A percentile compares a stretch with the other conserved stretches of the same genome.
These are phyloP conservation scores for Lepisosteus oculatus DNA, from an alignment of 2,113 vertebrate genomes.

Conservation along the genomic window DNA sequence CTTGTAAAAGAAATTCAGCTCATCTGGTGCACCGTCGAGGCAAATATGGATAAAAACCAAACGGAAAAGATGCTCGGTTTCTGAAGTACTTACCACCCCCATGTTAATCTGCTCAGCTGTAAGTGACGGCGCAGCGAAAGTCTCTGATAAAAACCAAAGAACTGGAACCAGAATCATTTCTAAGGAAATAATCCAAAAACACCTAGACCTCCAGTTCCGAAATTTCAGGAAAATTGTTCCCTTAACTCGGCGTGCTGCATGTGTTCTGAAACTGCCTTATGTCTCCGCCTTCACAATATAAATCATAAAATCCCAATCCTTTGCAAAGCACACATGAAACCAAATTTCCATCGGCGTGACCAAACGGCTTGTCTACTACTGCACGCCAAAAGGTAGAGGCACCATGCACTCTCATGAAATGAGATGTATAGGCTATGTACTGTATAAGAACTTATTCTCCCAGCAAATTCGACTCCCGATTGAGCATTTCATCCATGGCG, in stretches of 20 bases:
- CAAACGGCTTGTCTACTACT: background rate
- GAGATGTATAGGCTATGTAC: no score
- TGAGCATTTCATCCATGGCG: background rate
- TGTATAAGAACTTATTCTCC: background rate
- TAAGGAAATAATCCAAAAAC: conserved; percentile 15
- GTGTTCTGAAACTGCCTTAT: conserved; percentile 12
- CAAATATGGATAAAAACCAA: no score
- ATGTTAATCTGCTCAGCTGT: conserved; percentile 55
- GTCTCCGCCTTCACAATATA: background rate
- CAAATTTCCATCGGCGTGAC: background rate
- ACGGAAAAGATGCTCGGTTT: no score
- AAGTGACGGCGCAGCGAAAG: conserved; percentile 42
- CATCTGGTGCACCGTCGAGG: no score
- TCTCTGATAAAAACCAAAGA: conserved; percentile 26
- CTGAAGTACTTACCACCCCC: conserved; percentile 62
- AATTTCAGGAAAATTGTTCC: conserved; percentile 2
- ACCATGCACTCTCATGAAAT: no score
- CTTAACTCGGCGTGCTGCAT: conserved; percentile 7
- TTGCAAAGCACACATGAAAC: background rate
- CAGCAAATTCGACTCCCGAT: background rate
- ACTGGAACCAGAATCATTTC: conserved; percentile 26
- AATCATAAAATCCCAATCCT: background rate
- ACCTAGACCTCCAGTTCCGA: conserved; percentile 12
- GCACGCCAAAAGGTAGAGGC: background rate
- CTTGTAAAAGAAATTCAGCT: no score